Percentiles rank a stretch among this genome's conserved stretches.
phyloP scores from a whole-genome alignment of 2,888 invertebrate genomes.

The Drosophila monieri region DNA sequence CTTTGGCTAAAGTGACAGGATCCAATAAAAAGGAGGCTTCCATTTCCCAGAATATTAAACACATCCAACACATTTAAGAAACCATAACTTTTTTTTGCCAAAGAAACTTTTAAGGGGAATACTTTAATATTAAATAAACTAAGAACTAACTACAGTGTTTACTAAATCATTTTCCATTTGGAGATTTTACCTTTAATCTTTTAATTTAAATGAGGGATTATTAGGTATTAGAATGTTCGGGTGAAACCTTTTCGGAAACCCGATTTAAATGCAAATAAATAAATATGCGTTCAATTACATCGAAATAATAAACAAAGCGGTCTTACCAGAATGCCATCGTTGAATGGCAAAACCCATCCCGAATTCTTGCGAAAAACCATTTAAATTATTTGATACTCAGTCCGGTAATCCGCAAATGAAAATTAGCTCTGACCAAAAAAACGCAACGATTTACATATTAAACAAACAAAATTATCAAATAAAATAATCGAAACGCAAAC shows the following conservation, averaged over 20 bases:
- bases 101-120: no score
- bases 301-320: slow-evolving; percentile 34
- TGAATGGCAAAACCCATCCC: not conserved
- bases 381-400: slow-evolving; percentile 20
- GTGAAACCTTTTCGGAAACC: not conserved
- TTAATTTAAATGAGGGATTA: no score
- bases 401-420: slow-evolving; percentile 37
- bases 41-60: not conserved
- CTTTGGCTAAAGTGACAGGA: slow-evolving; percentile 49
- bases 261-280: slow-evolving; percentile 17
- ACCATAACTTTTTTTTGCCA: not conserved
- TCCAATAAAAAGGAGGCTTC: not conserved
- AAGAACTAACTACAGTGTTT: no score
- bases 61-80: not conserved
- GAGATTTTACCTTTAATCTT: no score
- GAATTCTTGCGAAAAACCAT: slow-evolving; percentile 21
- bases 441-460: slow-evolving; percentile 41
- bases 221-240: not conserved
- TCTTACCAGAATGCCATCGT: slow-evolving; percentile 22
- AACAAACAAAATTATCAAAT: slow-evolving; percentile 47
- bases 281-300: slow-evolving; percentile 19
- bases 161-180: no score
- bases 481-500: slow-evolving; percentile 49
- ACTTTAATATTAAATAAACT: no score
- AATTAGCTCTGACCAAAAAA: slow-evolving; percentile 31